phyloP scores from a whole-genome alignment of 1,140 invertebrate species.

The Drosophila ficusphila region DNA sequence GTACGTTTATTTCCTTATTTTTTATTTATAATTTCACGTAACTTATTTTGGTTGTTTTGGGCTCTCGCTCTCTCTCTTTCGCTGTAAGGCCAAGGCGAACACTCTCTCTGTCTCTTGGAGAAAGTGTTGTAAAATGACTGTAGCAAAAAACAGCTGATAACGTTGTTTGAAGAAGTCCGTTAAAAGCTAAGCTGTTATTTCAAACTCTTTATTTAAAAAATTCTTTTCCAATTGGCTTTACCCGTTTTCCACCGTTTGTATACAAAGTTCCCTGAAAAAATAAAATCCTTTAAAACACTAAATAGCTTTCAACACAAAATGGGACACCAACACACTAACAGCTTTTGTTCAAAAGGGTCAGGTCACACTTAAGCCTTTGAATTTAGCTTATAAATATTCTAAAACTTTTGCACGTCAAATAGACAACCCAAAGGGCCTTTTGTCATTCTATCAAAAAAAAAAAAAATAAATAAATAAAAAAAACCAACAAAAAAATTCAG shows the following conservation, averaged over 20 bases:
- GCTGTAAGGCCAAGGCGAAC: constrained; percentile 28
- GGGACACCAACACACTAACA: too few relatives aligned
- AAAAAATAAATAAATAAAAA: not conserved
- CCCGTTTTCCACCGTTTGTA: too few relatives aligned
- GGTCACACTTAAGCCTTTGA: too few relatives aligned
- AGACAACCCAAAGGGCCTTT: not conserved
- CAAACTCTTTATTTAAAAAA: not conserved
- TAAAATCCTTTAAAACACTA: too few relatives aligned
- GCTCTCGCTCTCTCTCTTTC: constrained; percentile 24
- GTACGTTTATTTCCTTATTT: constrained; percentile 60
- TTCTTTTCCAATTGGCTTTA: too few relatives aligned
- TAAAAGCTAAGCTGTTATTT: not conserved
- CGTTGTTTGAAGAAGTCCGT: not conserved
- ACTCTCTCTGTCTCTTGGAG: not conserved
- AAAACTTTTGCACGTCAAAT: not conserved
- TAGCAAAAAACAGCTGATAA: constrained; percentile 6
- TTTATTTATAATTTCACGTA: constrained; percentile 79
- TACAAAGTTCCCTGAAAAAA: too few relatives aligned
- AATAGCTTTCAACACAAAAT: too few relatives aligned
- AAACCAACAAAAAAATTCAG: not conserved
- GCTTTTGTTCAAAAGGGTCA: too few relatives aligned
- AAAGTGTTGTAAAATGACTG: constrained; percentile 15
- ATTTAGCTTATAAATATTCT: too few relatives aligned
- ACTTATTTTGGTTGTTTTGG: constrained; percentile 66
- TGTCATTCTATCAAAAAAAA: not conserved